Evolutionary conservation across 2,113 vertebrate species (phyloP), one percentile per base, ranked within the genome.

Genomic region (Leuciscus idus): DNA sequence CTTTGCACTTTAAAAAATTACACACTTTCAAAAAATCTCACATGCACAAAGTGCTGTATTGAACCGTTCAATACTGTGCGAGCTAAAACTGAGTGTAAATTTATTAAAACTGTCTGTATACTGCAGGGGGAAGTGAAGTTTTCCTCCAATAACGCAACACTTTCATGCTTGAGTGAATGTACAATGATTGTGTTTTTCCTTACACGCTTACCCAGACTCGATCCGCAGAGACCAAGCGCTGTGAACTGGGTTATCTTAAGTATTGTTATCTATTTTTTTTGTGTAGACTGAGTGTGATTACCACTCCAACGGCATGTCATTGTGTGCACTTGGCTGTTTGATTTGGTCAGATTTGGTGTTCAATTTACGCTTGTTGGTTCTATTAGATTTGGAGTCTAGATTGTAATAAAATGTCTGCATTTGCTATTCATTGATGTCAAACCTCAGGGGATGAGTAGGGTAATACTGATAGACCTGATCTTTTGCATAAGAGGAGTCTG

Each of bases 261-360:
- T 87, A 80, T 83, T 59, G 83, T 85, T 83, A 57, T 48, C 48
- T 75, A 76, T 84, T 85, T 82, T 82, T 33, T 90, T 82, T 88
- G 68, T 77, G n/a, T 68, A 84, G 84, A 83, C 66, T 85, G 86
- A 83, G 81, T 50, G 46, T 82, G 70, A 90, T 89, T 89, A 88
- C 81, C 87, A 43, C 87, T 68, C 28, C 46, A 68, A 62, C 43
- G 28, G 81, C 36, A 57, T 66, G 72, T 81, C 59, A 77, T 39
- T 86, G 86, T 81, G 76, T 21, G n/a, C 23, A 15, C 43, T 52
- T 52, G 72, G 81, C 50, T 84, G 46, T 80, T 84, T 86, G 84
- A 84, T 81, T 59, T 72, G 30, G 30, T 62, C 75, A 74, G 59
- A 88, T 84, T 88, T 36, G 83, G 66, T 78, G 30, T 84, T 59